Percentiles rank a stretch among this genome's conserved stretches.
These are phyloP conservation scores for Arctopsyche grandis DNA, from an alignment of 1,140 invertebrate species.

Conservation along the genomic window DNA sequence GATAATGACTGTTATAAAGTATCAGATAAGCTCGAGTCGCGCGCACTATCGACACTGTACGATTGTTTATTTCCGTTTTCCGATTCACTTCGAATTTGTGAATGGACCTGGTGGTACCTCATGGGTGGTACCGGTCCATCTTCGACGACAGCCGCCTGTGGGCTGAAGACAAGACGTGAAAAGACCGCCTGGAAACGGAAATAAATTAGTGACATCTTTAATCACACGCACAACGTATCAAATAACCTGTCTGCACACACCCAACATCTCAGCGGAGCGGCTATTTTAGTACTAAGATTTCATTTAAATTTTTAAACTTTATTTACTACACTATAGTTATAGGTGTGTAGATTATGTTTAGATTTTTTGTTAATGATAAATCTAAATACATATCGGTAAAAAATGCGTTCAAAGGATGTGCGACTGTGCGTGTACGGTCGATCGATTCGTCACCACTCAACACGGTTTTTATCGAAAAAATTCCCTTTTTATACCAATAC, in stretches of 20 bases:
- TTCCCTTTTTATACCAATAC: not conserved
- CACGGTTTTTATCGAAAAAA: not conserved
- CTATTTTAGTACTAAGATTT: not conserved
- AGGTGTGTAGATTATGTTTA: too few relatives aligned
- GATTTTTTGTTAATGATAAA: too few relatives aligned
- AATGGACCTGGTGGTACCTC: not conserved
- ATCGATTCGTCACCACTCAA: not conserved
- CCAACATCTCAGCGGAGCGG: not conserved
- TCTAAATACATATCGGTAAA: too few relatives aligned
- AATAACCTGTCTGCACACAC: not conserved
- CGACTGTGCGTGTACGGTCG: too few relatives aligned
- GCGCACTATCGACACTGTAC: too few relatives aligned
- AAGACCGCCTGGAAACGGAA: not conserved
- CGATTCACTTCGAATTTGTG: too few relatives aligned
- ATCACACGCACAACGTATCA: not conserved
- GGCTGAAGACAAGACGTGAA: not conserved
- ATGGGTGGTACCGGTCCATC: not conserved
- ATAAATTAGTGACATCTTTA: not conserved
- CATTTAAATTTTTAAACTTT: too few relatives aligned
- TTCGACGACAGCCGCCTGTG: not conserved
- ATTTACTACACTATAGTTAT: too few relatives aligned
- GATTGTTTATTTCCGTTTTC: too few relatives aligned
- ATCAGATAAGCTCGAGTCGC: too few relatives aligned
- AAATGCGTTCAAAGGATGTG: too few relatives aligned
- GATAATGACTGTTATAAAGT: not conserved